A percentile compares a stretch with the other conserved stretches of the same genome.
Conservation (phyloP, 2,888 invertebrate genomes). For the Tridacna gigas region DNA sequence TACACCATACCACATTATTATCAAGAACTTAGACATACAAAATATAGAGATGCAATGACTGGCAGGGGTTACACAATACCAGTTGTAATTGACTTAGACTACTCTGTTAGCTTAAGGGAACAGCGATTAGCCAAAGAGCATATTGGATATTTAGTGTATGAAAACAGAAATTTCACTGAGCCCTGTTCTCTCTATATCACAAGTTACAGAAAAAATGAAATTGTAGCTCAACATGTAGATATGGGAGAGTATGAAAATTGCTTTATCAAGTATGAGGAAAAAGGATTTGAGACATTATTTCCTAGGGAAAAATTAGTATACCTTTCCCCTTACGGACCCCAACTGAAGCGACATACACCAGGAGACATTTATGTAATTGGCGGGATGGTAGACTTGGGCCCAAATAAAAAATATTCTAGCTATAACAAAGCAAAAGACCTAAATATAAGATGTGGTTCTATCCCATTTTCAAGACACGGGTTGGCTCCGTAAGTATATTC, state of each 20-base stretch:
- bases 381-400: not conserved
- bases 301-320: not conserved
- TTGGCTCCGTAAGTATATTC: not conserved
- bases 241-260: not conserved
- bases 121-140: not conserved
- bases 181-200: not conserved
- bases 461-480: not conserved
- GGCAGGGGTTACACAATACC: not conserved
- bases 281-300: not conserved
- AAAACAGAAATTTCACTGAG: not conserved
- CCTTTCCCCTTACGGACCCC: not conserved
- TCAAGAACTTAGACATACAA: not conserved
- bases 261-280: not conserved
- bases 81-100: conserved; percentile 14
- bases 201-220: not conserved
- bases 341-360: not conserved
- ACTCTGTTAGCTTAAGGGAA: not conserved
- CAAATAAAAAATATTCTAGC: not conserved
- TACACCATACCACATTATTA: not conserved
- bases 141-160: not conserved
- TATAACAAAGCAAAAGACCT: not conserved
- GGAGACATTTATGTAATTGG: conserved; percentile 3
- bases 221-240: not conserved
- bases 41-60: not conserved
- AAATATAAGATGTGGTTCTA: not conserved